phyloP scores from a whole-genome alignment of 2,797 vertebrate species.

The Cheirogaleus major region DNA sequence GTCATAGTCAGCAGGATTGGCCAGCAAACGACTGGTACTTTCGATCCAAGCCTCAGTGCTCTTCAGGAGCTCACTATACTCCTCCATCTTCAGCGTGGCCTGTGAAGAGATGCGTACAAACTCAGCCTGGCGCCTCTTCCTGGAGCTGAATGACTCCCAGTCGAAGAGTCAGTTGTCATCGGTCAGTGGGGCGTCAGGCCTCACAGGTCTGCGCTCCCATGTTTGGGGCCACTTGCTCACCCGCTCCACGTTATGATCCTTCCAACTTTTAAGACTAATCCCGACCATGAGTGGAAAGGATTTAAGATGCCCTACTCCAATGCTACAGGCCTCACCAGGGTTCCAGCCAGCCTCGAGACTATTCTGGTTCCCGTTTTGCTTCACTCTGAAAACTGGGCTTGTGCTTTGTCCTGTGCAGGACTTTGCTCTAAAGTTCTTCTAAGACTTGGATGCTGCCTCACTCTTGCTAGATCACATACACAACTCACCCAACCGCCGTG shows the following conservation, averaged over 20 bases:
- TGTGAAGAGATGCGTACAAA: conserved; percentile 75
- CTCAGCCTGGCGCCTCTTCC: not conserved
- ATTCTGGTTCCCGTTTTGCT: not conserved
- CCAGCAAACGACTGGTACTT: conserved; percentile 90
- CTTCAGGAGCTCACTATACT: conserved; percentile 93
- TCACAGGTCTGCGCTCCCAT: rapidly evolving
- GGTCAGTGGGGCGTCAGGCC: not conserved
- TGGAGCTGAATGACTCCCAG: not conserved
- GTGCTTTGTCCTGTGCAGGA: not conserved
- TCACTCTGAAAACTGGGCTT: not conserved
- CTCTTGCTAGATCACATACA: not conserved
- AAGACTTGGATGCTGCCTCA: not conserved
- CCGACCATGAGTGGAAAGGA: not conserved
- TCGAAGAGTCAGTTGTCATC: not conserved
- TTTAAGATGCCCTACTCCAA: not conserved
- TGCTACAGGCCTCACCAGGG: rapidly evolving
- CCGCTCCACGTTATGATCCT: not conserved
- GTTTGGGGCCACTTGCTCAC: not conserved
- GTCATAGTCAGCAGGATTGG: conserved; percentile 85
- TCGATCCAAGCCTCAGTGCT: conserved; percentile 90
- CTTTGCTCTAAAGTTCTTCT: not conserved
- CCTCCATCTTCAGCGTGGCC: conserved; percentile 91
- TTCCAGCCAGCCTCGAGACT: not conserved
- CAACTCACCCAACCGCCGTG: not conserved
- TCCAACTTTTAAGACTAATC: not conserved